Evolutionary conservation across 2,113 vertebrate genomes (phyloP).

Genomic region (Onychostruthus taczanowskii): DNA sequence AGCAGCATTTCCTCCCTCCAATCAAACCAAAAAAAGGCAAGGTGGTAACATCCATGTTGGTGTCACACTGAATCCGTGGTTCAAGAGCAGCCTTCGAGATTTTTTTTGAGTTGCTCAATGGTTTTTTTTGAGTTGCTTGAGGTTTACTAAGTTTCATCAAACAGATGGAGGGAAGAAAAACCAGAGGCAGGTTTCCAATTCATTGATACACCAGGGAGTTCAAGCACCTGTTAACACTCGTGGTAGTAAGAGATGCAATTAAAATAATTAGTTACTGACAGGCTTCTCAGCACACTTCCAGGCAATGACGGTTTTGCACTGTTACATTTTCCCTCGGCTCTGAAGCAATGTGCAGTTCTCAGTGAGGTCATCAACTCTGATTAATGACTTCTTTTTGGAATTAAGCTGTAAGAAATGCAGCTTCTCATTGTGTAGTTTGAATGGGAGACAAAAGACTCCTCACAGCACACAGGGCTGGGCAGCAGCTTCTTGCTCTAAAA

Average conservation of each 20-base stretch:
- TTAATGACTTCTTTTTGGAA: background rate
- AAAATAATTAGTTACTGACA: slow-evolving; percentile 12
- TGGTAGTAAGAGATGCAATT: background rate
- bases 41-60: background rate
- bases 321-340: background rate
- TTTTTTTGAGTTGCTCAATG: background rate
- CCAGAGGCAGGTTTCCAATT: background rate
- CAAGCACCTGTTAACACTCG: slow-evolving; percentile 13
- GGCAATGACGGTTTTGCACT: background rate
- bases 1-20: background rate
- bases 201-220: background rate
- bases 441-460: background rate
- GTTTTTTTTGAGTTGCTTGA: background rate
- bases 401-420: background rate
- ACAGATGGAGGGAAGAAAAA: background rate
- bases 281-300: background rate
- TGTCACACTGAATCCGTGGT: too few species aligned
- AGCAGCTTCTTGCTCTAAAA: background rate
- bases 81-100: background rate
- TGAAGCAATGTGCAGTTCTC: background rate
- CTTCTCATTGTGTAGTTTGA: background rate
- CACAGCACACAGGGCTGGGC: background rate
- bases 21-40: background rate
- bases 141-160: background rate
- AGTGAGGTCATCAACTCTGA: background rate